phyloP scores from a whole-genome alignment of 2,888 invertebrate species.

The Cheilosia pagana region DNA sequence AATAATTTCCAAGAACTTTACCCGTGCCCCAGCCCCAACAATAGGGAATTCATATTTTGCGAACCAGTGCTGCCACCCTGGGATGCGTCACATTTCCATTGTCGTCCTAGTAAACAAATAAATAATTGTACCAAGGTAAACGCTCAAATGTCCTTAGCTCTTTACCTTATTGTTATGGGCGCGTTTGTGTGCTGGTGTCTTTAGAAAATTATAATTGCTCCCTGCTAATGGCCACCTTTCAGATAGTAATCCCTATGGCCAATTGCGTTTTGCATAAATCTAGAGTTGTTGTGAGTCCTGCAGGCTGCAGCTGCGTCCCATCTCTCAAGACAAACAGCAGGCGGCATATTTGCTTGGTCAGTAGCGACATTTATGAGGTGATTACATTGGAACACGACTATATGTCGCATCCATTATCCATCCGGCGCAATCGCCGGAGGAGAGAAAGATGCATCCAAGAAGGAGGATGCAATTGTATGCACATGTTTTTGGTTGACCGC shows the following conservation, averaged over 20 bases:
- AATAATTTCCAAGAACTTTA: conserved; percentile 73
- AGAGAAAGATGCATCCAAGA: background rate
- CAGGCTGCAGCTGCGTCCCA: conserved; percentile 27
- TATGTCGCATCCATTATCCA: conserved; percentile 24
- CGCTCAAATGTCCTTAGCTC: conserved; percentile 52
- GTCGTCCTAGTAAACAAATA: conserved; percentile 67
- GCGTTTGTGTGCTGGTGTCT: conserved; percentile 16
- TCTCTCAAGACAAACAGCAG: conserved; percentile 29
- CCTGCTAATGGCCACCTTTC: conserved; percentile 59
- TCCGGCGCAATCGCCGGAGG: conserved; percentile 30
- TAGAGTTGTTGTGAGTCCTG: conserved; percentile 10
- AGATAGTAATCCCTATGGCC: conserved; percentile 63
- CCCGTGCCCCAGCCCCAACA: conserved; percentile 72
- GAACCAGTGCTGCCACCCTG: background rate
- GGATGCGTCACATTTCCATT: conserved; percentile 31
- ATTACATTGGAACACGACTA: conserved; percentile 48
- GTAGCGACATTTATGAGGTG: conserved; percentile 72
- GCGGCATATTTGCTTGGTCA: conserved; percentile 70
- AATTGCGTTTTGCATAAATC: conserved; percentile 68
- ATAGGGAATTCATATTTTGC: conserved; percentile 59
- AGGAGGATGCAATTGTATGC: conserved; percentile 38
- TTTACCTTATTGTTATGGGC: conserved; percentile 23
- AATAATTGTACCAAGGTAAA: conserved; percentile 70
- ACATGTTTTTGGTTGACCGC: conserved; percentile 69
- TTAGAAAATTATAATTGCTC: conserved; percentile 68